phyloP scores from a whole-genome alignment of 2,888 invertebrate genomes.

The Cerastis leucographa region DNA sequence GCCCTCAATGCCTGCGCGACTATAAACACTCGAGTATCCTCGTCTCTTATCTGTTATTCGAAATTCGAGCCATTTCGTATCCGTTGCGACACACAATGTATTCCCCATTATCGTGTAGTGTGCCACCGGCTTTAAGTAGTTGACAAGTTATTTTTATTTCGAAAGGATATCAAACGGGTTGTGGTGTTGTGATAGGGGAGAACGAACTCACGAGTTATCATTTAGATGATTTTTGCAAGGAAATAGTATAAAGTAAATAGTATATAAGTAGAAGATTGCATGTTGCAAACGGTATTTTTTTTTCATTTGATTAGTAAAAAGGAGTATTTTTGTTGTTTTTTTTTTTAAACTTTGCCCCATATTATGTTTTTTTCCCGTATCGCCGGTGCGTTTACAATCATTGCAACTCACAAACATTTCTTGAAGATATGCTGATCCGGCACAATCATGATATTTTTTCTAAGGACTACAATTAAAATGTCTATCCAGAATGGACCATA shows the following conservation, averaged over 20 bases:
- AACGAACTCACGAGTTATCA: background rate
- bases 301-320: too few relatives aligned
- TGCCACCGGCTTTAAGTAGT: conserved; percentile 5
- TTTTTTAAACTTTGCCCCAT: too few relatives aligned
- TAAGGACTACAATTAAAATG: too few relatives aligned
- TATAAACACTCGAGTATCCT: conserved; percentile 40
- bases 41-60: conserved; percentile 57
- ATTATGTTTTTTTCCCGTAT: too few relatives aligned
- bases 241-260: background rate
- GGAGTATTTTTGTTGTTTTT: too few relatives aligned
- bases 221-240: background rate
- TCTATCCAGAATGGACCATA: too few relatives aligned
- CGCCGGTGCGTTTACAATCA: too few relatives aligned
- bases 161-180: conserved; percentile 12
- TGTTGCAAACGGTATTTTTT: too few relatives aligned
- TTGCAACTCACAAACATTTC: too few relatives aligned
- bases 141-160: conserved; percentile 33
- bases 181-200: background rate
- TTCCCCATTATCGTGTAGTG: conserved; percentile 41
- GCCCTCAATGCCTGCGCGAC: conserved; percentile 44
- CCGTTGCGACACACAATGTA: conserved; percentile 43
- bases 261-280: too few relatives aligned
- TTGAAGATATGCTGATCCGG: too few relatives aligned
- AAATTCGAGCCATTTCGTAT: conserved; percentile 50
- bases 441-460: too few relatives aligned